Conservation (phyloP, 2,797 vertebrate species). For the Aulostomus chinensis region DNA sequence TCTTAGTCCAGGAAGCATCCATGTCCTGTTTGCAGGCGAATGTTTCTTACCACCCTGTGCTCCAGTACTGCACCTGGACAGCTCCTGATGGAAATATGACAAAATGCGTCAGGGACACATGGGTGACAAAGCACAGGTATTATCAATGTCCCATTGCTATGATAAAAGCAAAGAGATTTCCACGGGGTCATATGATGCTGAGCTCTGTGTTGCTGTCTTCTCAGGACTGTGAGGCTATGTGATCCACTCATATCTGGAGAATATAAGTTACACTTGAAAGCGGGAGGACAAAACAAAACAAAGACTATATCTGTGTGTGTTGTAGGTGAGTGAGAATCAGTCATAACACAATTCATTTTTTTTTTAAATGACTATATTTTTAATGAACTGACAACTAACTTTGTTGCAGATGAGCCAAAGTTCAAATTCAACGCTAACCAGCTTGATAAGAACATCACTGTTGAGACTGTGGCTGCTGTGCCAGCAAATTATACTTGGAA, state of each 20-base stretch:
- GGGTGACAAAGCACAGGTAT: slow-evolving; percentile 62
- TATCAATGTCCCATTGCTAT: background rate
- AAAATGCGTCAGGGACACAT: slow-evolving; percentile 48
- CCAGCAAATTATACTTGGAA: slow-evolving; percentile 68
- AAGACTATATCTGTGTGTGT: slow-evolving; percentile 84
- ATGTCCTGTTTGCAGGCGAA: slow-evolving; percentile 80
- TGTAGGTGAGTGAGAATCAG: slow-evolving; percentile 90
- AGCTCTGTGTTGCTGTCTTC: slow-evolving; percentile 5
- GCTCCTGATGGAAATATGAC: slow-evolving; percentile 73
- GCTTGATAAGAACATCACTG: background rate
- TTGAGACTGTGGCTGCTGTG: slow-evolving; percentile 39
- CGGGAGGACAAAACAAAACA: slow-evolving; percentile 78
- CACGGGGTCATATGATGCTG: too few species aligned
- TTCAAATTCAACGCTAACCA: background rate
- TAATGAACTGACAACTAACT: background rate
- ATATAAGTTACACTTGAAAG: slow-evolving; percentile 86
- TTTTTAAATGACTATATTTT: too few species aligned
- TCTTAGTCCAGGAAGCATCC: slow-evolving; percentile 65
- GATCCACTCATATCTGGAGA: slow-evolving; percentile 77
- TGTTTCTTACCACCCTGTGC: slow-evolving; percentile 84
- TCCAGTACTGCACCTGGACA: slow-evolving; percentile 83
- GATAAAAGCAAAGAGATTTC: too few species aligned
- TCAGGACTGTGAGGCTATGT: slow-evolving; percentile 80
- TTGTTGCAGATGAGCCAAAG: slow-evolving; percentile 54
- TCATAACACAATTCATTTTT: too few species aligned